Conservation (phyloP, 1,140 invertebrate species). For the Cotesia chilonis region DNA sequence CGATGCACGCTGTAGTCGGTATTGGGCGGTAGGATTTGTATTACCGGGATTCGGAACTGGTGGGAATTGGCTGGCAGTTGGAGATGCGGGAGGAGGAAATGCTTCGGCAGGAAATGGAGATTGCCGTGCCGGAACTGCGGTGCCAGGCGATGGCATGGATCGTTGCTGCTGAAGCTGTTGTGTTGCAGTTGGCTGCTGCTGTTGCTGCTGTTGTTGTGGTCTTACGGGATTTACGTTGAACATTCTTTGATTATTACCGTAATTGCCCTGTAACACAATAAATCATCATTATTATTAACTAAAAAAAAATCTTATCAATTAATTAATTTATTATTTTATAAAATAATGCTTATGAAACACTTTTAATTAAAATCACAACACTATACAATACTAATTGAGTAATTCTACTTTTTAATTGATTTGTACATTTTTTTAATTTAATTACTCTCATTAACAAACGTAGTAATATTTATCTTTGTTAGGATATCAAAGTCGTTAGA, state of each 20-base stretch:
- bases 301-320: too few species aligned
- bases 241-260: conserved; percentile 60
- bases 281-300: not conserved
- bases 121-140: conserved; percentile 65
- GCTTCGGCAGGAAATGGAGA: conserved; percentile 69
- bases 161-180: conserved; percentile 58
- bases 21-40: conserved; percentile 67
- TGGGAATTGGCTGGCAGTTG: conserved; percentile 64
- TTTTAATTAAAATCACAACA: too few species aligned
- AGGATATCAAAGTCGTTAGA: too few species aligned
- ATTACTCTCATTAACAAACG: too few species aligned
- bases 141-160: conserved; percentile 67
- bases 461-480: too few species aligned
- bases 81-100: conserved; percentile 66
- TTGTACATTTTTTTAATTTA: too few species aligned
- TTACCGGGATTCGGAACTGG: conserved; percentile 66
- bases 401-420: too few species aligned
- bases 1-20: conserved; percentile 72
- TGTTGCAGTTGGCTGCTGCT: conserved; percentile 66
- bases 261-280: conserved; percentile 54
- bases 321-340: too few species aligned
- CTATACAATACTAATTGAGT: too few species aligned
- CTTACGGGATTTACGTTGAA: conserved; percentile 62
- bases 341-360: too few species aligned
- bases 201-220: conserved; percentile 53